phyloP scores from a whole-genome alignment of 2,888 invertebrate species.

The Diloba caeruleocephala region DNA sequence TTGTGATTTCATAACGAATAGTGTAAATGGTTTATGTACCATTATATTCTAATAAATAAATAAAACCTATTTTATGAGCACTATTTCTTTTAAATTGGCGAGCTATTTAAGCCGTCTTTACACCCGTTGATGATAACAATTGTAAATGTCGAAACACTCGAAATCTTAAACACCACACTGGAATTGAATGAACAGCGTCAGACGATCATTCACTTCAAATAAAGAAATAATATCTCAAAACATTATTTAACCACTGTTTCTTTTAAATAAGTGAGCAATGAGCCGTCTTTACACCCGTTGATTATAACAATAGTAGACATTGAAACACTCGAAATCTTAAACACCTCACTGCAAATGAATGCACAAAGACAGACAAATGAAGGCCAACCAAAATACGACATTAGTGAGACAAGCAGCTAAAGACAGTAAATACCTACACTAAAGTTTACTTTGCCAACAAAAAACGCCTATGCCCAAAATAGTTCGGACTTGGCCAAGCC shows the following conservation, averaged over 20 bases:
- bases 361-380: not conserved
- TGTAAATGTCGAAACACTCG: not conserved
- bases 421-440: not conserved
- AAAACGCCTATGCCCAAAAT: conserved; percentile 18
- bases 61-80: no score
- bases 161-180: not conserved
- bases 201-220: no score
- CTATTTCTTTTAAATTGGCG: no score
- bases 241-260: no score
- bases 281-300: no score
- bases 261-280: no score
- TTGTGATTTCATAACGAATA: no score
- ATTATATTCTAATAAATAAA: no score
- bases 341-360: not conserved
- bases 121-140: no score
- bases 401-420: not conserved
- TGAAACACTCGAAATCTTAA: not conserved
- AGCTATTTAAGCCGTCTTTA: no score
- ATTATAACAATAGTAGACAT: not conserved
- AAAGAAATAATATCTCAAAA: no score
- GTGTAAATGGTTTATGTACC: no score
- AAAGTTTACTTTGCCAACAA: conserved; percentile 1
- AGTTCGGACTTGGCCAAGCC: conserved; percentile 25
- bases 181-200: not conserved
- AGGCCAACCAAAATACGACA: not conserved